These are phyloP conservation scores for Alcedo atthis DNA, from an alignment of 2,797 vertebrate species.

Conservation along the genomic window DNA sequence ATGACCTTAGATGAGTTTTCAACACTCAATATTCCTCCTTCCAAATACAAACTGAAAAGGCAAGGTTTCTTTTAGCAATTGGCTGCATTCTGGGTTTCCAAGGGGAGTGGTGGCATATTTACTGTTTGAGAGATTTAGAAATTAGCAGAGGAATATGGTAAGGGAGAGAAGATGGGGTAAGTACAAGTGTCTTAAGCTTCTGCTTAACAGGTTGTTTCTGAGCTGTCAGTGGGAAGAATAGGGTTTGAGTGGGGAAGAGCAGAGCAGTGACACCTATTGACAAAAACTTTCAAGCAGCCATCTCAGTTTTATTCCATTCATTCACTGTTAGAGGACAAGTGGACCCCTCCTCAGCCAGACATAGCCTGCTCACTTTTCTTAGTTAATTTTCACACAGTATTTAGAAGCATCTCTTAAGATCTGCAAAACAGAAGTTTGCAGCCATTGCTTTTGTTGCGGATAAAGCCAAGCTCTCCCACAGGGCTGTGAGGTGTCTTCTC, in stretches of 20 bases:
- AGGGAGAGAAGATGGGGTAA: not conserved
- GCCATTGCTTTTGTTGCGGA: not conserved
- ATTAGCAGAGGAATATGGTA: not conserved
- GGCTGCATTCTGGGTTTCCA: not conserved
- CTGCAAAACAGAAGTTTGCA: not conserved
- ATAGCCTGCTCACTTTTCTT: not conserved
- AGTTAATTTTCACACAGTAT: not conserved
- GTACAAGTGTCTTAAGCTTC: not conserved
- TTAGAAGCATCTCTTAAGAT: not conserved
- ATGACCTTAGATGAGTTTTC: not conserved
- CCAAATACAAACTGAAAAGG: not conserved
- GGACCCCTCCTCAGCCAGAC: not conserved
- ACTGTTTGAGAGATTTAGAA: not conserved
- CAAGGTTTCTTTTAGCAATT: not conserved
- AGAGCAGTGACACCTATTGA: slow-evolving; percentile 11
- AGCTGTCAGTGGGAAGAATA: not conserved
- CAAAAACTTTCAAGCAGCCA: not conserved
- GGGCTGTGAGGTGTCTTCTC: not conserved
- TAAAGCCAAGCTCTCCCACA: not conserved
- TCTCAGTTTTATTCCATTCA: not conserved
- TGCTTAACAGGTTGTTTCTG: not conserved
- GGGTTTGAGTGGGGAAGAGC: not conserved
- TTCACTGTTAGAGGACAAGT: not conserved
- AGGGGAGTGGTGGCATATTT: not conserved
- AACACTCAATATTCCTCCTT: not conserved